These are phyloP conservation scores for Prorops nasuta DNA, from an alignment of 1,140 invertebrate species.

Conservation along the genomic window DNA sequence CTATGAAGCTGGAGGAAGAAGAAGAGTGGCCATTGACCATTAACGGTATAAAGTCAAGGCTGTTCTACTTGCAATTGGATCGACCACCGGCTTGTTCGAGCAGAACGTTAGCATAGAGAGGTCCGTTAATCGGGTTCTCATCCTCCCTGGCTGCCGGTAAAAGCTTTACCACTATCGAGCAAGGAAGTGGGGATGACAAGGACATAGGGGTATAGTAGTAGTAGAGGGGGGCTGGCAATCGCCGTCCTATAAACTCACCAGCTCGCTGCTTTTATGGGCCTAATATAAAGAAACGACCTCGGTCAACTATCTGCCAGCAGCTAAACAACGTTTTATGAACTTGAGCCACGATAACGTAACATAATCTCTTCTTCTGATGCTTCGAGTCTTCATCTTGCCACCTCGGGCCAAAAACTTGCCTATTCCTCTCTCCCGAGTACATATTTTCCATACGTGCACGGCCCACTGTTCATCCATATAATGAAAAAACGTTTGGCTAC, in stretches of 20 bases:
- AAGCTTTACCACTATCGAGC: slow-evolving; percentile 12
- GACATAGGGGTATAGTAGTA: too few relatives aligned
- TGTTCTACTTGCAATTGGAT: too few relatives aligned
- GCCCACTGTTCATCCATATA: too few relatives aligned
- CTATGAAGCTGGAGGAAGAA: too few relatives aligned
- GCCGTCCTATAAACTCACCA: slow-evolving; percentile 27
- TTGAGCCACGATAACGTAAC: slow-evolving; percentile 28
- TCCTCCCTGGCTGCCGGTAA: slow-evolving; percentile 11
- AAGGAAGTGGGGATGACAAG: slow-evolving; percentile 4
- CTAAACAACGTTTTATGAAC: slow-evolving; percentile 42
- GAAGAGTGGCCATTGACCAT: too few relatives aligned
- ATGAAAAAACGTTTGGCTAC: too few relatives aligned
- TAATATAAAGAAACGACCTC: slow-evolving; percentile 40
- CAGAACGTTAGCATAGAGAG: slow-evolving; percentile 15
- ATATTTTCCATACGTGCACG: too few relatives aligned
- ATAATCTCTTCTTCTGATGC: slow-evolving; percentile 23
- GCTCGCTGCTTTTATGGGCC: slow-evolving; percentile 34
- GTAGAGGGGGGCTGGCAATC: slow-evolving; percentile 23
- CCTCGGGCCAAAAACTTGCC: too few relatives aligned
- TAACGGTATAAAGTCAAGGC: too few relatives aligned
- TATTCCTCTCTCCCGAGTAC: slow-evolving; percentile 1
- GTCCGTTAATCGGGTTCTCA: slow-evolving; percentile 25
- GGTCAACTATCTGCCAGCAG: slow-evolving; percentile 38
- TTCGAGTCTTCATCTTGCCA: neutral
- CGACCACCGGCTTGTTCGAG: too few relatives aligned